Evolutionary conservation across 2,797 vertebrate species (phyloP), one percentile per base, ranked within the genome.

Genomic region (Enteromius anoplus): DNA sequence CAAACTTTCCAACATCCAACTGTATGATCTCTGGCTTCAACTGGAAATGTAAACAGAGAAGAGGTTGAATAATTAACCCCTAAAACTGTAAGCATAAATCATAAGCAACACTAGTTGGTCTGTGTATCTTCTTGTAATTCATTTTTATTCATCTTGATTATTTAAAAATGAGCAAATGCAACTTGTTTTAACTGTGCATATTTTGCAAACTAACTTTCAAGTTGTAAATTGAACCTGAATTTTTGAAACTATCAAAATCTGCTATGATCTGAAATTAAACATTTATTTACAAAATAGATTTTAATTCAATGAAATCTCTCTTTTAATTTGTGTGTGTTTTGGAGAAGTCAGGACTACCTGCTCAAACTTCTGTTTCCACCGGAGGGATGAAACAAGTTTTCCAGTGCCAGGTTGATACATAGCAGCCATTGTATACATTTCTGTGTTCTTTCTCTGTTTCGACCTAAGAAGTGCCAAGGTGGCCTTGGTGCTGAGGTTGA

Each of bases 1-100:
- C 97, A 88, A 96, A 94, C 91, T 97, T 95, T 91, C 93, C 93
- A 88, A 94, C 94, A 85, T 97, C 97, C 55, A 96, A 90, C 76
- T 97, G 96, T 93, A 97, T 96, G 51, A 96, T 92, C 91, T 98
- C 98, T 5, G 97, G 96, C 93, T 98, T 98, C 88, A 97, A 90
- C 98, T 99, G 90, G 62, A 90, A 90, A 91, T 92, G 34, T 58
- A 82, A 75, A 81, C 92, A 90, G 78, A 90, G 32, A 66, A 82
- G n/a, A 51, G 29, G 60, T 5, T 42, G 37, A 32, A 23, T 76
- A 10, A 71, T 72, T 29, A 32, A 15, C 62, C 42, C 42, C 29
- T 8, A 12, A 80, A 80, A 72, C 29, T 60, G 32, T 58, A 69
- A 82, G 69, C 34, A 80, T 45, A 47, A 53, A 29, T 60, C 55